Conservation (phyloP, 1,140 invertebrate species). For the Drosophila punjabiensis region DNA sequence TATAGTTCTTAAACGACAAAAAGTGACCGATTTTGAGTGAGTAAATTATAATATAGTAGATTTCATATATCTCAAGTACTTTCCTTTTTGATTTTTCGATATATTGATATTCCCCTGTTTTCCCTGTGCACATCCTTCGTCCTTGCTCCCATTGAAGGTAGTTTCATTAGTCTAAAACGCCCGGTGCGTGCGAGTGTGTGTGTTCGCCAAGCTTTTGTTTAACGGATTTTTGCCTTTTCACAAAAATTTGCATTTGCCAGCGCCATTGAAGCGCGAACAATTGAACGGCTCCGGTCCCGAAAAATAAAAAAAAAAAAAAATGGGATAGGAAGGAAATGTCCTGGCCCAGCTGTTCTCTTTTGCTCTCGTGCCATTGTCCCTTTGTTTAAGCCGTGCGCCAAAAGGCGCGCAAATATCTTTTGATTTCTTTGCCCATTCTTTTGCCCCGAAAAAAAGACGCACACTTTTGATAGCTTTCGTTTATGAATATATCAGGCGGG, state of each 20-base stretch:
- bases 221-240: constrained; percentile 58
- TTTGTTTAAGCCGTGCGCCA: constrained; percentile 74
- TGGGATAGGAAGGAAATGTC: constrained; percentile 19
- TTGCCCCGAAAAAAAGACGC: constrained; percentile 61
- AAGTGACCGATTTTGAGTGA: not conserved
- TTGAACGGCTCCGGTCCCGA: constrained; percentile 52
- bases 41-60: not conserved
- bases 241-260: constrained; percentile 77
- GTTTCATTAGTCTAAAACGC: constrained; percentile 80
- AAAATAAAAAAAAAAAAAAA: constrained; percentile 2
- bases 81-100: not conserved
- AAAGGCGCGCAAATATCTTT: constrained; percentile 81
- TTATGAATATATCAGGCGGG: constrained; percentile 60
- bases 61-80: not conserved
- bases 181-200: constrained; percentile 45
- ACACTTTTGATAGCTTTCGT: constrained; percentile 80
- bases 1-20: not conserved
- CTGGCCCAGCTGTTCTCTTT: constrained; percentile 78
- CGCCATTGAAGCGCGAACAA: constrained; percentile 65
- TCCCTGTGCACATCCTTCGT: constrained; percentile 21
- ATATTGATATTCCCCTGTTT: not conserved
- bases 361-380: constrained; percentile 59
- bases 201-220: constrained; percentile 62
- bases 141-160: constrained; percentile 45
- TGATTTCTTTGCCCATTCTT: constrained; percentile 62